Base-by-base conservation (phyloP, 2,113 vertebrate genomes). In the Oceanites oceanicus region DNA sequence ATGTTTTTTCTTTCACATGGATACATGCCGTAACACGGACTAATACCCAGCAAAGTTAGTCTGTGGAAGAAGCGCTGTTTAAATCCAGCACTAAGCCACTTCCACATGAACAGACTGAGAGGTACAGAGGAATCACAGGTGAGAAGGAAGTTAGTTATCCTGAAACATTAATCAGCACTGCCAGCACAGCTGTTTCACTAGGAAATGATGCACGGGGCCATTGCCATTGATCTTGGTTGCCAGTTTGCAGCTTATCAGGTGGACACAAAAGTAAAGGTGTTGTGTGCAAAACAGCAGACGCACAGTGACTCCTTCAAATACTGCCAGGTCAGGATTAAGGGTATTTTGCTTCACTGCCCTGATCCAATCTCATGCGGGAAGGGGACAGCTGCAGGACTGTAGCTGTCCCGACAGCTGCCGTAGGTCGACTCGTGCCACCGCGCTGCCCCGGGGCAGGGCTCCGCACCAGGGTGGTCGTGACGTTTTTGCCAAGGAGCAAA, bases 71-170 rank as follows among this genome's bases (percentile, higher is more conserved):
- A 94, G 17, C 1, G 9, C 68, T 68, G 68, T 23, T 93, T 45
- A 90, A 96, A 90, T 38, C 66, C 81, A 25, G 62, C 5, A 4
- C 90, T 88, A 23, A 83, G 90, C 80, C 40, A 15, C 92, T 97
- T 97, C 94, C 86, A 92, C 84, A 84, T 76, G 95, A 96, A 6
- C 84, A 59, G 71, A 30, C 95, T 91, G 83, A 95, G 67, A 85
- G 84, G 84, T 88, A 45, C 53, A 86, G 86, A 94, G 92, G 86
- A 92, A 92, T 91, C 34, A 1, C 18, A 80, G 83, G 74, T 36
- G 92, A 90, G 91, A 61, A 86, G 63, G 91, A 91, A 74, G 92
- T 96, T 95, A 94, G 91, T 94, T 96, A 96, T 92, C 82, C 94
- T 96, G 95, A 95, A 97, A 97, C 90, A 96, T 97, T 95, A 75